Conservation (phyloP, 2,888 invertebrate genomes). For the Leptinotarsa haldemani region DNA sequence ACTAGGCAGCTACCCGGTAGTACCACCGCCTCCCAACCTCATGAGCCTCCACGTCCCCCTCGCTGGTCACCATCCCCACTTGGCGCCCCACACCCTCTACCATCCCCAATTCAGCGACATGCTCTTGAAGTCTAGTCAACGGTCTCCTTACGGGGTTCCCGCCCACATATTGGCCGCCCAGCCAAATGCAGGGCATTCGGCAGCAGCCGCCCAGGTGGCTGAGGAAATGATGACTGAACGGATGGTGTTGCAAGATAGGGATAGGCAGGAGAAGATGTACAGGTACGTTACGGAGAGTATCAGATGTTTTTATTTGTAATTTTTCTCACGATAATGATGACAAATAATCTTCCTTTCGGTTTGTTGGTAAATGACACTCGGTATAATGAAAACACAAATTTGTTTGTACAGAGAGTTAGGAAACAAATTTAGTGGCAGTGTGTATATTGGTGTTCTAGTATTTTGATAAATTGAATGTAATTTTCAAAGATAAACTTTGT, state of each 20-base stretch:
- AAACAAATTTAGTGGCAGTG: no score
- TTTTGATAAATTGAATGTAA: no score
- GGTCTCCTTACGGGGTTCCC: conserved; percentile 41
- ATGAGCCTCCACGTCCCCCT: conserved; percentile 59
- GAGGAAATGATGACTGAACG: conserved; percentile 68
- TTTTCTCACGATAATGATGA: no score
- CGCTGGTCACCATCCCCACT: conserved; percentile 58
- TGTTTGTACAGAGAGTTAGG: no score
- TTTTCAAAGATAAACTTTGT: no score
- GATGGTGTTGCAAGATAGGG: conserved; percentile 71
- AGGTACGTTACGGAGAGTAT: conserved; percentile 66
- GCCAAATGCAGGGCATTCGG: conserved; percentile 35
- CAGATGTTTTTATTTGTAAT: no score
- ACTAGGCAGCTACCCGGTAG: conserved; percentile 53
- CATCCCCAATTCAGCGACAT: conserved; percentile 66
- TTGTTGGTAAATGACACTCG: no score
- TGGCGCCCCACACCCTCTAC: conserved; percentile 54
- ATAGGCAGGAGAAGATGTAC: conserved; percentile 74
- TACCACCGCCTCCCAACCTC: conserved; percentile 63
- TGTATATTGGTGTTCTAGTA: no score
- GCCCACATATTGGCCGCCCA: conserved; percentile 44
- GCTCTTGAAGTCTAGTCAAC: conserved; percentile 68
- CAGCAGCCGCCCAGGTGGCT: conserved; percentile 55
- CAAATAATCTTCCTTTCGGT: no score
- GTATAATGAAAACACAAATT: no score